Evolutionary conservation across 2,797 vertebrate genomes (phyloP).

Genomic region (Eleutherodactylus coqui): DNA sequence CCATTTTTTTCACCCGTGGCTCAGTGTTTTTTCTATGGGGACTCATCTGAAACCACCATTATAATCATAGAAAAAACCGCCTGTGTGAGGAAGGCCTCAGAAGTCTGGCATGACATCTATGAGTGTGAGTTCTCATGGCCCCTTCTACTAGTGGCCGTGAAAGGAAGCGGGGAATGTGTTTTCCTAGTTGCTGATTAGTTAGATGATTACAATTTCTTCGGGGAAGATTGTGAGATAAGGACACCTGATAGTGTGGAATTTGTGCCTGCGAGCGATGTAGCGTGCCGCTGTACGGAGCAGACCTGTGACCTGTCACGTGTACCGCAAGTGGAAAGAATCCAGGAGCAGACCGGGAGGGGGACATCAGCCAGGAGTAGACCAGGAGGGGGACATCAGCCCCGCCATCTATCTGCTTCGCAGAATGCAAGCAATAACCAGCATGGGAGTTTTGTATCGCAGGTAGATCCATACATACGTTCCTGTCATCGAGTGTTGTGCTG

Average conservation of each 20-base stretch:
- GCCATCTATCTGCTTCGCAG: conserved; percentile 14
- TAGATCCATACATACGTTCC: neutral
- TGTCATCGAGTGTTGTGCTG: neutral
- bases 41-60: too few relatives aligned
- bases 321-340: conserved; percentile 30
- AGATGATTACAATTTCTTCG: conserved; percentile 55
- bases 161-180: conserved; percentile 23
- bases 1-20: too few relatives aligned
- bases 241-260: conserved; percentile 61
- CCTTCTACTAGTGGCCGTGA: neutral
- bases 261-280: conserved; percentile 65
- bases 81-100: too few relatives aligned
- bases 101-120: neutral
- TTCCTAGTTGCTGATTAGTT: conserved; percentile 48
- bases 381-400: conserved; percentile 30
- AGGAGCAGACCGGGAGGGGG: neutral
- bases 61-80: too few relatives aligned
- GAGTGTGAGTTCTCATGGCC: neutral
- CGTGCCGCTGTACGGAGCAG: conserved; percentile 45
- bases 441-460: neutral
- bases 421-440: neutral
- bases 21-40: too few relatives aligned
- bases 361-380: neutral
- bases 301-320: conserved; percentile 67
- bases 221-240: conserved; percentile 20